Percentiles rank a stretch among this genome's conserved stretches.
Evolutionary conservation across 2,113 vertebrate genomes (phyloP).

Genomic region (Chaetodon trifascialis): DNA sequence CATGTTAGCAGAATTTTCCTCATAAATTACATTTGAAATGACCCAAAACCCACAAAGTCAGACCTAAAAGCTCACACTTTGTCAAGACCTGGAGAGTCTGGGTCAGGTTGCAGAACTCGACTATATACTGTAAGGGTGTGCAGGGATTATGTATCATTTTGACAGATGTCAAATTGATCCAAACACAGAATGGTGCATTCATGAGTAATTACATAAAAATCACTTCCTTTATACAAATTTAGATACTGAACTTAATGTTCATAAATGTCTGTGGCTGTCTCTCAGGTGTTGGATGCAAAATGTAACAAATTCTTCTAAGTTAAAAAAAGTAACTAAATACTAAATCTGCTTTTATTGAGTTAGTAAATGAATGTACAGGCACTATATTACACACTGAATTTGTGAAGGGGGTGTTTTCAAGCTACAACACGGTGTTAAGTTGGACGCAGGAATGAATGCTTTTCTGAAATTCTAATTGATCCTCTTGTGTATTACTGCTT

Average conservation of each 20-base stretch:
- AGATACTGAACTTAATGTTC: not conserved
- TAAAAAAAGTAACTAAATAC: not conserved
- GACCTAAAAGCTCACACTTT: not conserved
- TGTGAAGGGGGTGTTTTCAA: not conserved
- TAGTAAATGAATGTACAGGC: not conserved
- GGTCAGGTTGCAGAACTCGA: not conserved
- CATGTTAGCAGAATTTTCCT: not conserved
- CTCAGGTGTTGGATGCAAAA: not conserved
- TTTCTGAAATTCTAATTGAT: constrained; percentile 13
- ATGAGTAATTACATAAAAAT: constrained; percentile 17
- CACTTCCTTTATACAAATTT: not conserved
- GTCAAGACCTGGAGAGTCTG: not conserved
- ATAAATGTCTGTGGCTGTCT: not conserved
- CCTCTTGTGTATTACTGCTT: constrained; percentile 1
- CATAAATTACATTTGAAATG: not conserved
- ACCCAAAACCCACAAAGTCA: not conserved
- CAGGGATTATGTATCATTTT: not conserved
- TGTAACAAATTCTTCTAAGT: not conserved
- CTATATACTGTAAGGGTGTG: not conserved
- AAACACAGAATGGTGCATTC: not conserved
- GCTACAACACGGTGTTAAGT: not conserved
- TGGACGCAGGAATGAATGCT: not conserved
- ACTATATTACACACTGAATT: not conserved
- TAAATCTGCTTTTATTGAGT: not conserved
- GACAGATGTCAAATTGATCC: constrained; percentile 3